Conservation (phyloP, 2,113 vertebrate genomes). For the Eidolon helvum region DNA sequence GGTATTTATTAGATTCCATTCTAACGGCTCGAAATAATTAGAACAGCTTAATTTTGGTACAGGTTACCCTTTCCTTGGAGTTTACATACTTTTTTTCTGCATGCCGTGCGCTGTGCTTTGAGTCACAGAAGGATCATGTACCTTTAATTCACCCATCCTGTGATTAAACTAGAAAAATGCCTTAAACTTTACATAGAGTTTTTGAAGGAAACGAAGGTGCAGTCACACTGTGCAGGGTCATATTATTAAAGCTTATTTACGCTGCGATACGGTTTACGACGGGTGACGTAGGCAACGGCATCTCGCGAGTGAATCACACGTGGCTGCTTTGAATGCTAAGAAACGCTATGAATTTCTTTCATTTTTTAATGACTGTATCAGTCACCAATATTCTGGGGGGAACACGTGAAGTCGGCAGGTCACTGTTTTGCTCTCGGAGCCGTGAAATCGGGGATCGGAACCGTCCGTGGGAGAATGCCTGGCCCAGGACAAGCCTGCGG, state of each 20-base stretch:
- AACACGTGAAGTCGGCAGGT: neutral
- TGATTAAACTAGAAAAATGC: neutral
- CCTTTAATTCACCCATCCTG: neutral
- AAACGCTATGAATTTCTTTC: neutral
- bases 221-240: rapidly evolving
- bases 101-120: too few species aligned
- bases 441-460: too few species aligned
- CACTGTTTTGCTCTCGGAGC: neutral
- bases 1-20: neutral
- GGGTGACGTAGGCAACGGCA: neutral
- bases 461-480: rapidly evolving
- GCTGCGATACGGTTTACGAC: neutral
- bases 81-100: neutral
- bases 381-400: neutral
- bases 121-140: neutral
- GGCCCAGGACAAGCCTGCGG: too few species aligned
- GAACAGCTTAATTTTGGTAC: neutral
- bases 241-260: neutral
- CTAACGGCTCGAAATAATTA: neutral
- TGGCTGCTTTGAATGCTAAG: neutral
- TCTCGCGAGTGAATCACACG: neutral
- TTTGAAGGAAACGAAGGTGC: neutral
- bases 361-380: neutral
- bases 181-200: neutral
- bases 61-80: rapidly evolving